Base-by-base conservation (phyloP, 2,888 invertebrate genomes). In the Eudemis profundana region DNA sequence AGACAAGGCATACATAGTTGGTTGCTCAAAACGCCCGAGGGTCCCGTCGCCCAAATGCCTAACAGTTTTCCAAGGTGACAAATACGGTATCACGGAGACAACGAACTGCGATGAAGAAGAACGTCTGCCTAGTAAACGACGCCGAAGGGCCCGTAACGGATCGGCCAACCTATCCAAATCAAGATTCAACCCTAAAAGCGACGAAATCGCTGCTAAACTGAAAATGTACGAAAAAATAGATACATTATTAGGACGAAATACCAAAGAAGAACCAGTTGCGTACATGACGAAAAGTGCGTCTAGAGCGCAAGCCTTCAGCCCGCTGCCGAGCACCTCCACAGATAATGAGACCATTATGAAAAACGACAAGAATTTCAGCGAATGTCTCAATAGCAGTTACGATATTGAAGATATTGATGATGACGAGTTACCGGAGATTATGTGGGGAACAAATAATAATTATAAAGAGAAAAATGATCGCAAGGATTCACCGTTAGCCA, bases 271-370 rank as follows among this genome's bases (percentile, higher is more conserved):
- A 27, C 80, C 78, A 15, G 68, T 75, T n/a, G 57, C 65, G 27
- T 74, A 72, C 66, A 57, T 65, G 21, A 54, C 21, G 14, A 71
- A 68, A 27, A 33, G 10, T 33, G 10, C 33, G 8, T 8, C 68
- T 66, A 44, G n/a, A n/a, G n/a, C 66, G 61, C 12, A 57, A 72
- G 51, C n/a, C n/a, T 86, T 85, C 64, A 78, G 78, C 14, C 85
- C 85, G 2, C 33, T 79, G 23, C 85, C 86, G 4, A 86, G 86
- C 70, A 85, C 86, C 40, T 86, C 86, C 2, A 79, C 14, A 62
- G 81, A 85, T 57, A 72, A 57, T 54, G 72, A 77, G 42, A 78
- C 74, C 7, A 74, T 85, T 44, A 53, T 70, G 8, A 76, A 76
- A 74, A 85, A 86, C 79, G 84, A 83, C 49, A 60, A 76, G 54